Percentiles rank a stretch among this genome's conserved stretches.
phyloP scores from a whole-genome alignment of 1,140 invertebrate genomes.

The Lordiphosa stackelbergi region DNA sequence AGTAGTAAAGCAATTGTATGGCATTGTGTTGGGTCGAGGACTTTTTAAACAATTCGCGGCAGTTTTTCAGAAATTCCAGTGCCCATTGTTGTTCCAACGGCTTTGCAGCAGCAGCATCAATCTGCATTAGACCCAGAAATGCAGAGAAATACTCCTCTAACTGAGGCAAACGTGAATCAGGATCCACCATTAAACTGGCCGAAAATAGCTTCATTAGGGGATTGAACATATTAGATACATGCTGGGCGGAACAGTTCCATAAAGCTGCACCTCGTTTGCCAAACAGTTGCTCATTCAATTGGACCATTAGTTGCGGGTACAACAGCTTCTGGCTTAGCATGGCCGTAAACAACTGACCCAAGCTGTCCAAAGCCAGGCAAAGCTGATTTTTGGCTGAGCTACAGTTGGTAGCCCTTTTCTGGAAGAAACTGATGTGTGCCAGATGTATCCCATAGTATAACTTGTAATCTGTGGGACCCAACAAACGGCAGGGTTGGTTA shows the following conservation, averaged over 20 bases:
- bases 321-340: conserved; percentile 24
- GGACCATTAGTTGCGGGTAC: conserved; percentile 13
- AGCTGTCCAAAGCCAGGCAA: conserved; percentile 9
- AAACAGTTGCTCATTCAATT: conserved; percentile 36
- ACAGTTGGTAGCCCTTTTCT: conserved; percentile 18
- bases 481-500: conserved; percentile 27
- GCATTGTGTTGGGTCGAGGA: conserved; percentile 2
- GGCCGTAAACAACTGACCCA: conserved; percentile 35
- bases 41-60: conserved; percentile 31
- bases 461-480: conserved; percentile 30
- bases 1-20: conserved; percentile 52
- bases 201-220: conserved; percentile 18
- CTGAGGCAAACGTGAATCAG: not conserved
- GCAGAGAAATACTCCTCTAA: conserved; percentile 42
- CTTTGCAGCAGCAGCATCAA: conserved; percentile 20
- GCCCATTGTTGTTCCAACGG: conserved; percentile 7
- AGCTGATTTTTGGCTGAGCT: conserved; percentile 11
- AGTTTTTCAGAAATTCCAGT: conserved; percentile 41
- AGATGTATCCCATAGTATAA: conserved; percentile 52
- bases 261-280: conserved; percentile 26
- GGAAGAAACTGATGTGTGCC: conserved; percentile 29
- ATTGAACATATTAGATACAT: conserved; percentile 21
- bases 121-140: conserved; percentile 22
- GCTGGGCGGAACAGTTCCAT: conserved; percentile 22
- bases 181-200: conserved; percentile 9